phyloP scores from a whole-genome alignment of 2,888 invertebrate genomes.

The Tetragonula carbonaria region DNA sequence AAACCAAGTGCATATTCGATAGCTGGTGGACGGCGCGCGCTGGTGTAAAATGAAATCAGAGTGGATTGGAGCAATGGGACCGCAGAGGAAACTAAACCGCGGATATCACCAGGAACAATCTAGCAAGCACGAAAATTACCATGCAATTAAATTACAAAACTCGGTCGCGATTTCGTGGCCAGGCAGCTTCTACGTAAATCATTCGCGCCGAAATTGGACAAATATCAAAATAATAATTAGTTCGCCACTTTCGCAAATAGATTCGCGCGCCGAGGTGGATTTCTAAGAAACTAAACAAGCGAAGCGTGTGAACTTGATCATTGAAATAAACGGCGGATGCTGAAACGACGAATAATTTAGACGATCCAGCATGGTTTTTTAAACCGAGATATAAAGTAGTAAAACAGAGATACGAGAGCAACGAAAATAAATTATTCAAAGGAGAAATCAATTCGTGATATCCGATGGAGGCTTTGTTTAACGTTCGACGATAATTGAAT shows the following conservation, averaged over 20 bases:
- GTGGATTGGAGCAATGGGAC: not conserved
- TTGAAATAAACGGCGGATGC: not conserved
- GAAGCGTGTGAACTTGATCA: not conserved
- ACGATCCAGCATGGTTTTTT: not conserved
- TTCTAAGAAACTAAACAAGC: not conserved
- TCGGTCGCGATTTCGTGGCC: conserved; percentile 10
- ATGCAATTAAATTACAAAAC: conserved; percentile 48
- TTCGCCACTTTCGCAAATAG: not conserved
- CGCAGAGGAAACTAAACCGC: conserved; percentile 9
- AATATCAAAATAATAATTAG: not conserved
- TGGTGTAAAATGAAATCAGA: conserved; percentile 30
- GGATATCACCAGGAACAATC: conserved; percentile 3
- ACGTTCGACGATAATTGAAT: not conserved
- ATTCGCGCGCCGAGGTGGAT: not conserved
- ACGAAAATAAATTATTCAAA: conserved; percentile 6
- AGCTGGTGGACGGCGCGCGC: not conserved
- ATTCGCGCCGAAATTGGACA: not conserved
- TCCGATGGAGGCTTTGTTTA: conserved; percentile 6
- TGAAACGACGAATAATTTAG: not conserved
- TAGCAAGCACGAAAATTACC: conserved; percentile 27
- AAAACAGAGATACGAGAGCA: not conserved
- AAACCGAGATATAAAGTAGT: too few relatives aligned
- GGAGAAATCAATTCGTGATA: conserved; percentile 14
- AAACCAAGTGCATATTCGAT: conserved; percentile 31
- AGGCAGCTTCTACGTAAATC: not conserved